phyloP scores from a whole-genome alignment of 2,797 vertebrate species.

The Phalanger gymnotis region DNA sequence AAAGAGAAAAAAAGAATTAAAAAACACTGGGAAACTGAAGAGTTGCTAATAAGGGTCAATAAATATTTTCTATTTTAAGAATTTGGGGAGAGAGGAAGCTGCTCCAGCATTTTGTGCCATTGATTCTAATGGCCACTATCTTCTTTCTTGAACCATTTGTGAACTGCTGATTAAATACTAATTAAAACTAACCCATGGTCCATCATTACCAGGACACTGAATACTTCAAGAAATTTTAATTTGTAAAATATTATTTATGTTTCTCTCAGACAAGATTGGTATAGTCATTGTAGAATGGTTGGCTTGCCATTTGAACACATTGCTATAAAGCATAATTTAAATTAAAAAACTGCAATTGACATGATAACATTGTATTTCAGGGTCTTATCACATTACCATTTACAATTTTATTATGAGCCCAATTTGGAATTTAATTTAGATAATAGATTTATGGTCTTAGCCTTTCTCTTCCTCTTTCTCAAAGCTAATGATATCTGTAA shows the following conservation, averaged over 20 bases:
- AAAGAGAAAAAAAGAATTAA: too few species aligned
- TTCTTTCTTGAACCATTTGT: conserved; percentile 63
- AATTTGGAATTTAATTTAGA: conserved; percentile 76
- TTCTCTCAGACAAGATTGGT: conserved; percentile 19
- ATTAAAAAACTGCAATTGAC: conserved; percentile 41
- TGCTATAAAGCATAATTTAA: conserved; percentile 55
- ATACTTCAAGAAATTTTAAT: conserved; percentile 71
- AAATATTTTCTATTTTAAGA: conserved; percentile 23
- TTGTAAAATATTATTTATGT: conserved; percentile 53
- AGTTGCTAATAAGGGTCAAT: background rate
- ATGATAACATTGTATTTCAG: conserved; percentile 54
- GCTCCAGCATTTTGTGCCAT: conserved; percentile 58
- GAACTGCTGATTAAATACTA: conserved; percentile 77
- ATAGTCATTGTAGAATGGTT: conserved; percentile 48
- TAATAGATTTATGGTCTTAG: conserved; percentile 57
- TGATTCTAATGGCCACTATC: conserved; percentile 68
- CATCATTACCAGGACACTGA: conserved; percentile 56
- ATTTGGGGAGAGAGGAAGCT: conserved; percentile 53
- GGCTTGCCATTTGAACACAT: conserved; percentile 54
- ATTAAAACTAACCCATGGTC: conserved; percentile 74
- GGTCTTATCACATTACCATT: conserved; percentile 60
- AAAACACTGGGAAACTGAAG: background rate
- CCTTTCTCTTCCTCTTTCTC: conserved; percentile 63
- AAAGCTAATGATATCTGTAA: conserved; percentile 62
- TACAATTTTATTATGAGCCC: conserved; percentile 71